Percentiles rank a stretch among this genome's conserved stretches.
These are phyloP conservation scores for Prolemur simus DNA, from an alignment of 2,113 vertebrate species.

Conservation along the genomic window DNA sequence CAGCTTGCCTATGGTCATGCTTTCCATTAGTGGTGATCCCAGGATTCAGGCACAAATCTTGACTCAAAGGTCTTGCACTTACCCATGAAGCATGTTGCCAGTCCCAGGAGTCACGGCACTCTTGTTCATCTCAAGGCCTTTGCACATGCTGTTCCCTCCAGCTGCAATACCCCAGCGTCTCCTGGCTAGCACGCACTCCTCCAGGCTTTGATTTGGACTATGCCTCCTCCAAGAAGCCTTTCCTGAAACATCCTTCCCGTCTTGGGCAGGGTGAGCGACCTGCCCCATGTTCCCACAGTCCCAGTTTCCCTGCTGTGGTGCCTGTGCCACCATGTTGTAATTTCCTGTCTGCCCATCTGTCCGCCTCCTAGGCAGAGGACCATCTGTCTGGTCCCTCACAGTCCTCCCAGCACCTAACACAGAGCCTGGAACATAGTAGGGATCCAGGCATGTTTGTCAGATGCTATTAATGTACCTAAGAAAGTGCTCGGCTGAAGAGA, in stretches of 20 bases:
- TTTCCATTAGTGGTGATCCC: background rate
- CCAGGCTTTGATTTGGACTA: background rate
- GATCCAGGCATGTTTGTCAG: background rate
- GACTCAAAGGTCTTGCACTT: background rate
- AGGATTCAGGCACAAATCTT: background rate
- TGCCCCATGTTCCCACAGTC: no score
- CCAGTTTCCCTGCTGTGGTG: no score
- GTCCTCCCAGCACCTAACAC: background rate
- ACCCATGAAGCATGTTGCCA: background rate
- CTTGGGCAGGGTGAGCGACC: background rate
- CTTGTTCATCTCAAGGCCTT: background rate
- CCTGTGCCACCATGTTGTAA: background rate
- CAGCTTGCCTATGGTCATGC: background rate
- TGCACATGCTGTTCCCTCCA: background rate
- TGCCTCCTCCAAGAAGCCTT: background rate
- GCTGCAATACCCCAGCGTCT: background rate
- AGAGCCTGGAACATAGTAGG: background rate
- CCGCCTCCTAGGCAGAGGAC: background rate
- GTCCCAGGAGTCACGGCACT: background rate
- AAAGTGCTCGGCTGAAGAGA: background rate
- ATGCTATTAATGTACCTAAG: background rate
- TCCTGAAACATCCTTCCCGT: background rate
- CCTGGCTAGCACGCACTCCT: background rate
- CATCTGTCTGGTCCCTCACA: background rate
- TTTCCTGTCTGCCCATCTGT: background rate